Conservation (phyloP, 1,140 invertebrate species). For the Drosophila repletoides region DNA sequence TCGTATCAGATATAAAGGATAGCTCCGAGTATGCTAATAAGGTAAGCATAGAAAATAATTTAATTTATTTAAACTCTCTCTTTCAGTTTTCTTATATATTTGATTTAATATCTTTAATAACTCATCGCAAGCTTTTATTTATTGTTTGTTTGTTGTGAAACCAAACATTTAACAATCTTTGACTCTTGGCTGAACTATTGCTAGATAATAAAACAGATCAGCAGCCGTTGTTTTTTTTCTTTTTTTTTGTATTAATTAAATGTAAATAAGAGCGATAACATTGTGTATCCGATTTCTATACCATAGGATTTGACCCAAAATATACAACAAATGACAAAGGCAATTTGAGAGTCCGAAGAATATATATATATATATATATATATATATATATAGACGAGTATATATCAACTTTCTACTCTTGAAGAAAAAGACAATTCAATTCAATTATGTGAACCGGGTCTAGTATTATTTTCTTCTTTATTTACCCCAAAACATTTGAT, state of each 20-base stretch:
- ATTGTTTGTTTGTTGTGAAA: conserved; percentile 12
- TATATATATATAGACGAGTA: no score
- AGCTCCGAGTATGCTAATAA: conserved; percentile 19
- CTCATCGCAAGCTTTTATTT: background rate
- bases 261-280: conserved; percentile 11
- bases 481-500: background rate
- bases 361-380: no score
- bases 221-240: no score
- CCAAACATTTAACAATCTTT: background rate
- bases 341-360: conserved; percentile 4
- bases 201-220: conserved; percentile 5
- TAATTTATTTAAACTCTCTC: background rate
- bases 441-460: conserved; percentile 4
- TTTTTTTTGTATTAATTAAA: conserved; percentile 8
- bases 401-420: conserved; percentile 28
- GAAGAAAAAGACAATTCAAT: conserved; percentile 3
- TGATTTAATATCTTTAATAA: background rate
- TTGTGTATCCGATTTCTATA: conserved; percentile 17
- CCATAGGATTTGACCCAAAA: conserved; percentile 1
- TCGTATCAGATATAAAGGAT: conserved; percentile 47
- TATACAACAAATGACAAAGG: no score
- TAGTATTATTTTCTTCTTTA: conserved; percentile 18
- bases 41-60: conserved; percentile 29
- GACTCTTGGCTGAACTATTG: background rate
- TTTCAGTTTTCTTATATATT: no score